Evolutionary conservation across 2,797 vertebrate species (phyloP).

Genomic region (Chaunax sp.): DNA sequence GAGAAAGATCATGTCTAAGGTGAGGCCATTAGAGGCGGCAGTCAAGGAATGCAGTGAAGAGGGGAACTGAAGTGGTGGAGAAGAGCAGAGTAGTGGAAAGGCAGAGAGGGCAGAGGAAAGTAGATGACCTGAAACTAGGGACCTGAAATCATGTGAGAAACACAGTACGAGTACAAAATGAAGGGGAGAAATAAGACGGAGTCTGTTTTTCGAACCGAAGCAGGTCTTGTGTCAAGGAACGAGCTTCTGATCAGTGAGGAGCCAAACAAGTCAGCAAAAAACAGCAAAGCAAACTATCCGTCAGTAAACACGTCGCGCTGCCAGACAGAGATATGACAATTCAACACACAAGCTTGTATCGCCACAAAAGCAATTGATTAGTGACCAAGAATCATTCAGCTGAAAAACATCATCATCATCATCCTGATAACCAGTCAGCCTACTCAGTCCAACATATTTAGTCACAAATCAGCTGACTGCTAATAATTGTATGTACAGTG

Average conservation of each 20-base stretch:
- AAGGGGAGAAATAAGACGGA: neutral
- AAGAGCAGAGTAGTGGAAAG: conserved; percentile 33
- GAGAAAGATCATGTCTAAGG: conserved; percentile 53
- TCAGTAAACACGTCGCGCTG: neutral
- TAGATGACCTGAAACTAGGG: conserved; percentile 43
- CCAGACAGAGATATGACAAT: neutral
- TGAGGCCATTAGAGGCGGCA: conserved; percentile 60
- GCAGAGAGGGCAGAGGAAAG: conserved; percentile 28
- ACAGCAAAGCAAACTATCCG: too few species aligned
- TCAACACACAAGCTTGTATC: neutral
- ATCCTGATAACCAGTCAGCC: conserved; percentile 7
- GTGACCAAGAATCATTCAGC: neutral
- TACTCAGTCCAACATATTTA: conserved; percentile 3
- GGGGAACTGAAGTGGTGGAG: conserved; percentile 39
- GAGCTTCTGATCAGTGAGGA: neutral
- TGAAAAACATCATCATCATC: conserved; percentile 11
- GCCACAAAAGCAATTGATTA: conserved; percentile 22
- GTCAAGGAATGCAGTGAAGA: conserved; percentile 48
- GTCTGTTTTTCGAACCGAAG: conserved; percentile 4
- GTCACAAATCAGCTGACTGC: neutral
- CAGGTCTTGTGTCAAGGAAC: conserved; percentile 1
- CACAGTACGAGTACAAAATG: neutral
- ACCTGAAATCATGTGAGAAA: conserved; percentile 15
- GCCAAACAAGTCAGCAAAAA: neutral
- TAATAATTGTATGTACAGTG: neutral